These are phyloP conservation scores for Lapara coniferarum DNA, from an alignment of 2,888 invertebrate genomes.

Conservation along the genomic window DNA sequence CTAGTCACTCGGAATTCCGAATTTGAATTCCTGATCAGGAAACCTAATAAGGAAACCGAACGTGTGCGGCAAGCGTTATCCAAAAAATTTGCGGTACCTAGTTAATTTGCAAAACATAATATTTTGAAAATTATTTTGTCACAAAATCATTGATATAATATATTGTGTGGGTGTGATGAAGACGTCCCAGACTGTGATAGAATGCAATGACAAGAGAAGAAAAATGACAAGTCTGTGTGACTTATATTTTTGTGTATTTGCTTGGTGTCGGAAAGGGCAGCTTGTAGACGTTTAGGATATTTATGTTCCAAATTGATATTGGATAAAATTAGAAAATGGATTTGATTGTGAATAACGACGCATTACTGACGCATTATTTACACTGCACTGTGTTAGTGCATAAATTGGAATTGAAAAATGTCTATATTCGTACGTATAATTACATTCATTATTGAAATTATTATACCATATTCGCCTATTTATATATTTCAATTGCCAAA, in stretches of 20 bases:
- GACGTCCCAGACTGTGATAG: slow-evolving; percentile 4
- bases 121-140: not conserved
- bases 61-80: no score
- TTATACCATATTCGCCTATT: no score
- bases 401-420: no score
- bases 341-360: slow-evolving; percentile 12
- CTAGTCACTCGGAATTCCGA: no score
- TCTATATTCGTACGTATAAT: no score
- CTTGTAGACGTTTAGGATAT: not conserved
- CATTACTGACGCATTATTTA: not conserved
- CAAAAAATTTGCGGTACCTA: not conserved
- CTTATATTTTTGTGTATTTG: not conserved
- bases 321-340: not conserved
- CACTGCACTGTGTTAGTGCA: no score
- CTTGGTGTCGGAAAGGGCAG: not conserved
- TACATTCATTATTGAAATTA: no score
- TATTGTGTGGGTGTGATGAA: not conserved
- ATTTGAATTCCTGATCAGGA: no score
- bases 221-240: no score
- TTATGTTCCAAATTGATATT: no score
- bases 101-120: not conserved
- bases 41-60: no score
- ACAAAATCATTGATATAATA: not conserved
- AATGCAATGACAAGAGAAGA: slow-evolving; percentile 14
- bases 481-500: not conserved